phyloP scores from a whole-genome alignment of 1,140 invertebrate species.

The Bombus confusus region DNA sequence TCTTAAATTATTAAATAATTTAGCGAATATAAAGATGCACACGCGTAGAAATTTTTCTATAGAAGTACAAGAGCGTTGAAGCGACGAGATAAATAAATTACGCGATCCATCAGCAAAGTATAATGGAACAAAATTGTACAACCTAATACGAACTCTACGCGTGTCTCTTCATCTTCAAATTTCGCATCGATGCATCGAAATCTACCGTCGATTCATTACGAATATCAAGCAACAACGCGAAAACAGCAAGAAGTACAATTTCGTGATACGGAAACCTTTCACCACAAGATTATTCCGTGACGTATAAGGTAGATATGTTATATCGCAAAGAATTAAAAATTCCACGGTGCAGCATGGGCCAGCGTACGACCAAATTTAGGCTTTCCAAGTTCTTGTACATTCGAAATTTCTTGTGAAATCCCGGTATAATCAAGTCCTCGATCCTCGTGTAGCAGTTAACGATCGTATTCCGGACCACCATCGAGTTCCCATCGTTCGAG shows the following conservation, averaged over 20 bases:
- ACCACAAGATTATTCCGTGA: background rate
- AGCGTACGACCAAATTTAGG: slow-evolving; percentile 39
- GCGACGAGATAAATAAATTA: no score
- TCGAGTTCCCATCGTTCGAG: background rate
- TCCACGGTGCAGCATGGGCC: background rate
- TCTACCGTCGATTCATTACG: background rate
- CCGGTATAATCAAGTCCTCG: background rate
- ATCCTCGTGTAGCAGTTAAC: slow-evolving; percentile 11
- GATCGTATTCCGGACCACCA: slow-evolving; percentile 11
- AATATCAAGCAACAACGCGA: no score
- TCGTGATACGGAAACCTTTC: background rate
- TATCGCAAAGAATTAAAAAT: background rate
- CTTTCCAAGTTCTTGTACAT: slow-evolving; percentile 27
- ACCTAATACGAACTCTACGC: background rate
- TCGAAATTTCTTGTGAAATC: slow-evolving; percentile 31
- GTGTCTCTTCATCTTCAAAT: background rate
- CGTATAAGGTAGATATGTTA: slow-evolving; percentile 6
- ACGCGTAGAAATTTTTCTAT: no score
- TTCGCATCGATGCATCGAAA: background rate
- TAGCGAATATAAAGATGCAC: no score
- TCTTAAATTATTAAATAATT: no score
- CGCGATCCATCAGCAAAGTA: no score
- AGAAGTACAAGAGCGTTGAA: no score
- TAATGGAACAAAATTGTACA: no score
- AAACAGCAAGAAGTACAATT: no score